phyloP scores from a whole-genome alignment of 1,140 invertebrate genomes.

The Brachionus manjavacas region DNA sequence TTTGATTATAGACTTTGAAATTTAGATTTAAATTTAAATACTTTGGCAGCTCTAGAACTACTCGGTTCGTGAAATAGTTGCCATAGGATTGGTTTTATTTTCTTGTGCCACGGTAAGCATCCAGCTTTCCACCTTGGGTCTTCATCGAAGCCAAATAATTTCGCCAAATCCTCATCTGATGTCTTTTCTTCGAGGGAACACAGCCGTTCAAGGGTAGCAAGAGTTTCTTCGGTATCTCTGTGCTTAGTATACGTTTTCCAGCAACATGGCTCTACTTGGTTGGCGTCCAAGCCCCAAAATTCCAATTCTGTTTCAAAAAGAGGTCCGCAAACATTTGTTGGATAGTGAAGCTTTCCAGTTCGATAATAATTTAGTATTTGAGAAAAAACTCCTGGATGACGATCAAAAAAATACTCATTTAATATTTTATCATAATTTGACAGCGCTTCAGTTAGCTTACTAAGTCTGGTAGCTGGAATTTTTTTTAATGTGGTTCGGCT shows the following conservation, averaged over 20 bases:
- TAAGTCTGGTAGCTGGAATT: constrained; percentile 55
- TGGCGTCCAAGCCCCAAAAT: constrained; percentile 56
- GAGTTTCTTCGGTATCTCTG: constrained; percentile 53
- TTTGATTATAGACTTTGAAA: not conserved
- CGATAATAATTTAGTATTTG: constrained; percentile 57
- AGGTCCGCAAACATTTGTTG: constrained; percentile 55
- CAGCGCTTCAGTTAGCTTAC: constrained; percentile 50
- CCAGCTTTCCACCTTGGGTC: constrained; percentile 44
- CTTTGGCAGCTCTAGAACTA: constrained; percentile 50
- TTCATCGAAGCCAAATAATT: constrained; percentile 43
- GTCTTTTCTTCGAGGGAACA: constrained; percentile 14
- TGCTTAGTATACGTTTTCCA: constrained; percentile 51
- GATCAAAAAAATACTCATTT: constrained; percentile 57
- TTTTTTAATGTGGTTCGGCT: constrained; percentile 46
- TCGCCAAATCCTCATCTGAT: constrained; percentile 2
- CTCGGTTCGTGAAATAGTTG: constrained; percentile 51
- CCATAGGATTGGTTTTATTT: constrained; percentile 51
- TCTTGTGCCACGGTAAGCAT: constrained; percentile 48
- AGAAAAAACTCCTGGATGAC: constrained; percentile 54
- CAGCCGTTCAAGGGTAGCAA: constrained; percentile 44
- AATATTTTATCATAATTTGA: constrained; percentile 49
- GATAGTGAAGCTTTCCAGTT: constrained; percentile 53
- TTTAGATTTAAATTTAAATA: constrained; percentile 40
- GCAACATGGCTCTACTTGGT: constrained; percentile 57
- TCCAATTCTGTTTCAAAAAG: constrained; percentile 55